These are phyloP conservation scores for Polyommatus iphigenia DNA, from an alignment of 2,888 invertebrate species.

Conservation along the genomic window DNA sequence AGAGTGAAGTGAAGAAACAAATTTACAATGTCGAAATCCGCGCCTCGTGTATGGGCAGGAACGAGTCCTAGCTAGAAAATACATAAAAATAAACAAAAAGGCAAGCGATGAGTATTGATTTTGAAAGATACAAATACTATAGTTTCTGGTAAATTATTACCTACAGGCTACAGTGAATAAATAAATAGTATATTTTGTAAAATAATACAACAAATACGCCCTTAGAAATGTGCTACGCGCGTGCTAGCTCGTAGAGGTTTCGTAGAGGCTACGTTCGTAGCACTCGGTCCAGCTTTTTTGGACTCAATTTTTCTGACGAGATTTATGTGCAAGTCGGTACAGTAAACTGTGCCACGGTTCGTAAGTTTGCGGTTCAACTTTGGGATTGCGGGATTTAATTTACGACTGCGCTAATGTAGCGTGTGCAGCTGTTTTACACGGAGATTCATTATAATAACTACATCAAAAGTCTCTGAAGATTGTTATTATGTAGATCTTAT, in stretches of 20 bases:
- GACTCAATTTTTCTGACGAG: slow-evolving; percentile 20
- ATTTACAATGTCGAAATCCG: too few relatives aligned
- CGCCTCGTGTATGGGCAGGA: too few relatives aligned
- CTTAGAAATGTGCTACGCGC: background rate
- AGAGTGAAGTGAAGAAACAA: too few relatives aligned
- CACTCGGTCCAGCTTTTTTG: background rate
- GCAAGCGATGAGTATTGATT: background rate
- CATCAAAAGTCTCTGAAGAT: background rate
- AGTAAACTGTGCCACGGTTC: slow-evolving; percentile 35
- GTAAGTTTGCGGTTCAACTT: slow-evolving; percentile 38
- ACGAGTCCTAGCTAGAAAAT: too few relatives aligned
- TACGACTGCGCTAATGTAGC: slow-evolving; percentile 36
- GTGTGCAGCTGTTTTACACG: slow-evolving; percentile 22
- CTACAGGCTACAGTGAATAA: too few relatives aligned
- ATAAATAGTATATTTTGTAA: too few relatives aligned
- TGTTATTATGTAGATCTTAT: background rate
- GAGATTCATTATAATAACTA: background rate
- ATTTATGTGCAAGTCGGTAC: slow-evolving; percentile 27
- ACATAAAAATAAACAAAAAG: too few relatives aligned
- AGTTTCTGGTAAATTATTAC: background rate
- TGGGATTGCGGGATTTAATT: slow-evolving; percentile 39
- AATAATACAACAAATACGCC: background rate
- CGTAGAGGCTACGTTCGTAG: background rate
- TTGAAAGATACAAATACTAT: background rate
- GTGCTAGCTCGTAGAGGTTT: background rate